Percentiles rank a stretch among this genome's conserved stretches.
Conservation (phyloP, 2,113 vertebrate species). For the Ia io region DNA sequence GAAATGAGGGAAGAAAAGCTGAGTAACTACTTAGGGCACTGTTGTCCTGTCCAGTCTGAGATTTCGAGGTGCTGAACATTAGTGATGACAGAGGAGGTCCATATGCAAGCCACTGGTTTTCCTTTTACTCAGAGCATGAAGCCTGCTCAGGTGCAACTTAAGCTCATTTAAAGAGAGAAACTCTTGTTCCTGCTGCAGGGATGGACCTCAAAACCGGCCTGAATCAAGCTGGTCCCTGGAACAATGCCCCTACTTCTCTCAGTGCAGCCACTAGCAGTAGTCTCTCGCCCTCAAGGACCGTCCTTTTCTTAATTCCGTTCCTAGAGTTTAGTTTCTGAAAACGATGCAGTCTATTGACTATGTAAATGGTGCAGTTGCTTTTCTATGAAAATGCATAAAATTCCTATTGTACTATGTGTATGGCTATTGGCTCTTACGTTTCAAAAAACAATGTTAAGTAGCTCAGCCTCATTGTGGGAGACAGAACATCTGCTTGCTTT, state of each 20-base stretch:
- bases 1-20: background rate
- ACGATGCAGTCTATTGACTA: slow-evolving; percentile 20
- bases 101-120: background rate
- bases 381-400: slow-evolving; percentile 9
- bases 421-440: background rate
- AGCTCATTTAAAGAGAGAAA: background rate
- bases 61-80: background rate
- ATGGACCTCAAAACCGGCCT: background rate
- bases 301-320: background rate
- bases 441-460: background rate
- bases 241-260: background rate
- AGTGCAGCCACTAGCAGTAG: background rate
- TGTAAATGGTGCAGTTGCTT: slow-evolving; percentile 11
- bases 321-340: slow-evolving; percentile 8
- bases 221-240: background rate
- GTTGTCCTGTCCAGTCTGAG: background rate
- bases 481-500: slow-evolving; percentile 38
- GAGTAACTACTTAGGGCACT: background rate
- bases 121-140: background rate
- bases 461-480: background rate
- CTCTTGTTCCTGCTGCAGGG: background rate
- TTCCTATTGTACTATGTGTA: background rate
- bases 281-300: background rate
- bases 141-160: background rate
- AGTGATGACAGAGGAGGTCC: background rate